Evolutionary conservation across 1,140 invertebrate genomes (phyloP), one percentile per base, ranked within the genome.

Genomic region (Hyphantria cunea): DNA sequence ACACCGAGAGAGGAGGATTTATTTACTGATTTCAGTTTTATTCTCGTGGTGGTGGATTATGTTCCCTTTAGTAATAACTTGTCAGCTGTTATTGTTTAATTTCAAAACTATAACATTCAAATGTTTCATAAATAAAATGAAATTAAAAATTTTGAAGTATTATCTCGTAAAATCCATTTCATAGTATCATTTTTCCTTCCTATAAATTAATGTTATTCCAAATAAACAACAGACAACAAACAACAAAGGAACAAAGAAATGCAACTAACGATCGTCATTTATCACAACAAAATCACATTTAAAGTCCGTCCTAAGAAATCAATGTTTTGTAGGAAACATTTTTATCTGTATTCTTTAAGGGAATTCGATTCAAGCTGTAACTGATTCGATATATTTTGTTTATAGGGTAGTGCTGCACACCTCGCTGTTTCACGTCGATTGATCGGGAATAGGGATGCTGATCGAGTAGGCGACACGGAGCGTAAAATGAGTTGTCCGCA

Each of bases 401-500:
- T 58, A 49, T 49, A 60, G 48, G 37, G 48, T 47, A 51, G 56
- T 48, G 55, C 44, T 49, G 53, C 63, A 59, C 61, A 51, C 66
- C 66, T 77, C 69, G 66, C 65, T 69, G 71, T 76, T 81, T 74
- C 73, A 52, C 72, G 65, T 72, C 69, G 73, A 83, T 83, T 83
- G 80, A 78, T 80, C 76, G 70, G 66, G 69, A 75, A 81, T 78
- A 77, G 66, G 67, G 68, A 66, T 58, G 58, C 67, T 74, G 76
- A 83, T 85, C 81, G 81, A 72, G 64, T 76, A 81, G 75, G 82
- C 68, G 78, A 82, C 63, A 66, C 80, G 74, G 69, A 84, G 77
- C 84, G 84, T 86, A 88, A 88, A 88, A 88, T 88, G 85, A 88
- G 81, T 85, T 86, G 77, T 84, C 66, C 84, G 76, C 78, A 81